Percentiles rank a stretch among this genome's conserved stretches.
These are phyloP conservation scores for Sphinx pinastri DNA, from an alignment of 2,888 invertebrate genomes.

Conservation along the genomic window DNA sequence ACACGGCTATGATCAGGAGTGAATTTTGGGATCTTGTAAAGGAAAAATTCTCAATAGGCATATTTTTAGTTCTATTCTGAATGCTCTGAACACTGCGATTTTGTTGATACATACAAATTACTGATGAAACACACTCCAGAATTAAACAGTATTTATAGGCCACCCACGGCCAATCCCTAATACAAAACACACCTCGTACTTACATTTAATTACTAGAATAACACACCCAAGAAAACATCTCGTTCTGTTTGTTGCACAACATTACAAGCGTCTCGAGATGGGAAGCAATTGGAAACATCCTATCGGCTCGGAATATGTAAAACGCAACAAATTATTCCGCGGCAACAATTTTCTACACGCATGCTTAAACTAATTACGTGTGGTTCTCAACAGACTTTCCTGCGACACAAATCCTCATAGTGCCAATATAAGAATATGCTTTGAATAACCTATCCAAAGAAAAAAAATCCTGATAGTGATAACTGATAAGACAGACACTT, in stretches of 20 bases:
- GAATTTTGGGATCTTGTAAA: too few species aligned
- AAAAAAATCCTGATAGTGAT: too few species aligned
- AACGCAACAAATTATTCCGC: conserved; percentile 56
- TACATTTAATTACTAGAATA: conserved; percentile 7
- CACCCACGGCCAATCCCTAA: neutral
- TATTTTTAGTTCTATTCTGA: too few species aligned
- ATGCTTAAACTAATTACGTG: conserved; percentile 28
- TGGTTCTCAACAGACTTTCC: conserved; percentile 8
- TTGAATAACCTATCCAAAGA: too few species aligned
- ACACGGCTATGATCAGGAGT: too few species aligned
- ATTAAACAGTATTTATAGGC: neutral
- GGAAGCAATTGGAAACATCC: conserved; percentile 59
- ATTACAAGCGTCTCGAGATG: conserved; percentile 52
- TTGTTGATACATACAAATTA: too few species aligned
- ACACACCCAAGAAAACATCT: conserved; percentile 23
- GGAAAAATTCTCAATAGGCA: too few species aligned
- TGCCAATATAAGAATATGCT: neutral
- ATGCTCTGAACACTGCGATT: too few species aligned
- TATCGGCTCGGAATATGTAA: conserved; percentile 51
- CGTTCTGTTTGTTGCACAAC: conserved; percentile 46
- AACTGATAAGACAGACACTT: too few species aligned
- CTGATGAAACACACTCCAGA: neutral
- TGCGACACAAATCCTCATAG: neutral
- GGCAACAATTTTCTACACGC: conserved; percentile 62
- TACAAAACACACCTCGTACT: neutral